These are phyloP conservation scores for Acanthurus leucopareius DNA, from an alignment of 2,797 vertebrate genomes.

Conservation along the genomic window DNA sequence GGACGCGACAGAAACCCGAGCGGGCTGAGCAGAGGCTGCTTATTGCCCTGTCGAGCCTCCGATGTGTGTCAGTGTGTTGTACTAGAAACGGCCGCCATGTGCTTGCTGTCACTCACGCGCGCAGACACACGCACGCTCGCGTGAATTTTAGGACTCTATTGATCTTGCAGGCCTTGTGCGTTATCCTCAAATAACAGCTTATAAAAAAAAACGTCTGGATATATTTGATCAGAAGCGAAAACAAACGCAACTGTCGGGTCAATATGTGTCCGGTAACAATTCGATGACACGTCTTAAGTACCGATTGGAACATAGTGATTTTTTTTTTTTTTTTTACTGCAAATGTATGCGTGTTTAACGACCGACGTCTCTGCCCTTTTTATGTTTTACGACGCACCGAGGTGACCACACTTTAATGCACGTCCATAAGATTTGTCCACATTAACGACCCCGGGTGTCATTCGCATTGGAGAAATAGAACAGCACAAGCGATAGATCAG, in stretches of 20 bases:
- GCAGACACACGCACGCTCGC: slow-evolving; percentile 34
- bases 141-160: not conserved
- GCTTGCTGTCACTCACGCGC: slow-evolving; percentile 73
- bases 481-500: not conserved
- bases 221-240: not conserved
- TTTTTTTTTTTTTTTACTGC: not conserved
- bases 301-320: not conserved
- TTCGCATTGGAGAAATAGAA: slow-evolving; percentile 2
- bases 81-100: slow-evolving; percentile 78
- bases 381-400: slow-evolving; percentile 59
- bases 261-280: not conserved
- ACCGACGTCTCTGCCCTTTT: slow-evolving; percentile 52
- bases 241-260: not conserved
- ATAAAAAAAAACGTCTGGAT: not conserved
- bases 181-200: not conserved
- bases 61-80: slow-evolving; percentile 82
- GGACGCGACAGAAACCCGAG: slow-evolving; percentile 43
- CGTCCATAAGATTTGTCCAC: slow-evolving; percentile 6
- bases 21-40: slow-evolving; percentile 34
- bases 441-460: slow-evolving; percentile 26
- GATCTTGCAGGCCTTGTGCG: not conserved
- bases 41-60: slow-evolving; percentile 49
- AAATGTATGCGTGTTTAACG: slow-evolving; percentile 50
- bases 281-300: not conserved
- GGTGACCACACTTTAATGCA: slow-evolving; percentile 39